phyloP scores from a whole-genome alignment of 2,797 vertebrate species.

The Adrianichthys oophorus region DNA sequence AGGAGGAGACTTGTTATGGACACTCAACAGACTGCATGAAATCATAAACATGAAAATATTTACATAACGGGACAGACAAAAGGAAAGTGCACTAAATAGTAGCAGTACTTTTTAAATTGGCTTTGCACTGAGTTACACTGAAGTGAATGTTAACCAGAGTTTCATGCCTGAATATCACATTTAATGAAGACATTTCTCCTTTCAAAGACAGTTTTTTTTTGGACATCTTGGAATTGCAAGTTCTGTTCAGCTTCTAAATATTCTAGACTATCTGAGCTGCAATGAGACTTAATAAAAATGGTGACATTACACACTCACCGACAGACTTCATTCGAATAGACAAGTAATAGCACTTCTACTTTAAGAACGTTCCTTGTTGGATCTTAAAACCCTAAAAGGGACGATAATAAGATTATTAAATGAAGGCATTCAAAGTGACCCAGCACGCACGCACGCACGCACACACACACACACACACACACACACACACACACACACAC shows the following conservation, averaged over 20 bases:
- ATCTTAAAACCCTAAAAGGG: conserved; percentile 63
- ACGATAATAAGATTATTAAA: conserved; percentile 52
- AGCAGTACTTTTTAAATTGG: conserved; percentile 70
- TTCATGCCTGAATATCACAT: conserved; percentile 75
- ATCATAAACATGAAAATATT: conserved; percentile 80
- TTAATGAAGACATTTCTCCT: conserved; percentile 59
- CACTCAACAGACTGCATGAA: conserved; percentile 65
- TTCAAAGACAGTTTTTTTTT: conserved; percentile 38
- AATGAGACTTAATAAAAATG: conserved; percentile 41
- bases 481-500: conserved; percentile 25
- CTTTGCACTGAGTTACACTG: conserved; percentile 70
- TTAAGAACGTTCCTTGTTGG: conserved; percentile 42
- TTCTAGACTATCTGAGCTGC: conserved; percentile 59
- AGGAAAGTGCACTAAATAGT: conserved; percentile 80
- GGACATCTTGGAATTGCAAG: conserved; percentile 62
- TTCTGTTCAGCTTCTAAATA: conserved; percentile 63
- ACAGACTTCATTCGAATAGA: conserved; percentile 68
- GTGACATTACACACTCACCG: conserved; percentile 48
- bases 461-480: too few relatives aligned
- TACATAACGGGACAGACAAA: conserved; percentile 78
- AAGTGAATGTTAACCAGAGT: conserved; percentile 71
- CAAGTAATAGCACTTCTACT: conserved; percentile 78
- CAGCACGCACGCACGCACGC: background rate
- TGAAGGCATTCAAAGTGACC: conserved; percentile 71
- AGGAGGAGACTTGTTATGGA: conserved; percentile 68